Conservation (phyloP, 2,113 vertebrate genomes). For the Geococcyx californianus region DNA sequence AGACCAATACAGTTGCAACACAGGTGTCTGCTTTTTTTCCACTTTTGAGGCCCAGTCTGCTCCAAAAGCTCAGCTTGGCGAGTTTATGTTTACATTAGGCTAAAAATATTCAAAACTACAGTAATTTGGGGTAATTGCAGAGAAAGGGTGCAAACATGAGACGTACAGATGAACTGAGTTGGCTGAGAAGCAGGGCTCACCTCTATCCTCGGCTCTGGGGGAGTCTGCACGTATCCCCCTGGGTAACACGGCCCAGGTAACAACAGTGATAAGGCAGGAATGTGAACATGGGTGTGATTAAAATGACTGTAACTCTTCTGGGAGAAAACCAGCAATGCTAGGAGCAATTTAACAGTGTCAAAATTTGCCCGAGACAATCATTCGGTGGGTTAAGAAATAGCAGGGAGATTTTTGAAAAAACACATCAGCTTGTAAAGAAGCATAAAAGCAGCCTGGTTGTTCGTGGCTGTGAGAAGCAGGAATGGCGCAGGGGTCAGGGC, state of each 20-base stretch:
- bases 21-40: not conserved
- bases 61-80: not conserved
- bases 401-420: not conserved
- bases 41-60: not conserved
- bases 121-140: not conserved
- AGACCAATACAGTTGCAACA: not conserved
- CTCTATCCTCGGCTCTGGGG: not conserved
- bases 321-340: rapidly evolving
- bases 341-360: not conserved
- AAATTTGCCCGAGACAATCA: not conserved
- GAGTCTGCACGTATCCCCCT: not conserved
- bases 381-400: rapidly evolving
- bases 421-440: not conserved
- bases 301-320: not conserved
- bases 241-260: not conserved
- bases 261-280: not conserved
- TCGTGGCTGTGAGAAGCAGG: not conserved
- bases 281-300: not conserved
- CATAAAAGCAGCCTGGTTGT: not conserved
- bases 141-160: not conserved
- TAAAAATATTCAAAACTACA: not conserved
- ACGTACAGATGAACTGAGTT: not conserved
- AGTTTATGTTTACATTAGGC: not conserved
- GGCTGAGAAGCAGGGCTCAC: not conserved
- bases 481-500: rapidly evolving